A percentile compares a stretch with the other conserved stretches of the same genome.
phyloP scores from a whole-genome alignment of 2,113 vertebrate genomes.

The Cromileptes altivelis region DNA sequence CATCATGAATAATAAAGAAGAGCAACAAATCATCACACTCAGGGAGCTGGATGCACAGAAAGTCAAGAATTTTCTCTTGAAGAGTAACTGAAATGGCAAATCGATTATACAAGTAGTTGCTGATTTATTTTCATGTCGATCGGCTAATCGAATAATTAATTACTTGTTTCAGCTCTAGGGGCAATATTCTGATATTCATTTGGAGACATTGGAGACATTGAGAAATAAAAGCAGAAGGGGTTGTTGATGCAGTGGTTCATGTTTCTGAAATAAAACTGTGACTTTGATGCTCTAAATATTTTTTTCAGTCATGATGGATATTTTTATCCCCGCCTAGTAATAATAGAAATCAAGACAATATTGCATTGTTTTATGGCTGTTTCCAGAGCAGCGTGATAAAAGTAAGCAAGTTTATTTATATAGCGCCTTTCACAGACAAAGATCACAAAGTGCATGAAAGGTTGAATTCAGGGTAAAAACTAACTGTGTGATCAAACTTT shows the following conservation, averaged over 20 bases:
- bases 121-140: not conserved
- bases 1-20: not conserved
- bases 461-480: slow-evolving; percentile 1
- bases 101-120: not conserved
- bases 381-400: not conserved
- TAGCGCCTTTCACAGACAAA: too few species aligned
- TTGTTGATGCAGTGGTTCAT: slow-evolving; percentile 7
- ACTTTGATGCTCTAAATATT: slow-evolving; percentile 31
- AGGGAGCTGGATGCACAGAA: not conserved
- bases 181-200: not conserved
- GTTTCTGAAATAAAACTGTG: slow-evolving; percentile 2
- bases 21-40: not conserved
- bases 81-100: too few species aligned
- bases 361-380: slow-evolving; percentile 6
- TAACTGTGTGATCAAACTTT: not conserved
- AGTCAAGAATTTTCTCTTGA: not conserved
- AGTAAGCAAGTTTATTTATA: too few species aligned
- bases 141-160: not conserved
- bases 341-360: slow-evolving; percentile 5
- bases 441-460: not conserved
- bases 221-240: not conserved
- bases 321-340: slow-evolving; percentile 3
- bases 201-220: not conserved
- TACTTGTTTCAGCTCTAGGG: not conserved
- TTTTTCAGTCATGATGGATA: slow-evolving; percentile 3